Conservation (phyloP, 1,140 invertebrate species). For the Cataglyphis hispanica region DNA sequence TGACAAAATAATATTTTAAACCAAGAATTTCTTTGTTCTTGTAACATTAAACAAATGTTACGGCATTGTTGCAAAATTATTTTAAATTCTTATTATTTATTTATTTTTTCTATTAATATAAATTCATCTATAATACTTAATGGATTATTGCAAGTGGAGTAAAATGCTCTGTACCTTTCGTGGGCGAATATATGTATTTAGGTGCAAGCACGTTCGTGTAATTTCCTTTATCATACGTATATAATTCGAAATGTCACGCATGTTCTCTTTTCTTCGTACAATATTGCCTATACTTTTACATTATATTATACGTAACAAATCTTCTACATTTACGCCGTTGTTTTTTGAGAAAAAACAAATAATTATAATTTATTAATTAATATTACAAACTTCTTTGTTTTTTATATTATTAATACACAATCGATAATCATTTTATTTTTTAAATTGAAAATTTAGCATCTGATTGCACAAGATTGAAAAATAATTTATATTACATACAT, state of each 20-base stretch:
- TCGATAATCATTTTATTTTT: not conserved
- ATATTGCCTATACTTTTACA: not conserved
- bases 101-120: conserved; percentile 8
- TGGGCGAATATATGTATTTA: not conserved
- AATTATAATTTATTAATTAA: not conserved
- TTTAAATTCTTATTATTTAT: not conserved
- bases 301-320: not conserved
- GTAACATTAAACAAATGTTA: not conserved
- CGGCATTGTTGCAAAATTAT: not conserved
- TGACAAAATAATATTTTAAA: not conserved
- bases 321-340: not conserved
- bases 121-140: not conserved
- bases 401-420: not conserved
- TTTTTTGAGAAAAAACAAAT: not conserved
- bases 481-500: not conserved
- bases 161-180: not conserved
- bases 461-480: not conserved
- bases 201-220: conserved; percentile 66
- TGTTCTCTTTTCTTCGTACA: not conserved
- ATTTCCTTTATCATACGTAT: conserved; percentile 45
- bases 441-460: not conserved
- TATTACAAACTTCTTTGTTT: not conserved
- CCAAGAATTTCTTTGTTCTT: not conserved
- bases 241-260: not conserved
- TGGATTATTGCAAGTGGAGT: not conserved